Percentiles rank a stretch among this genome's conserved stretches.
phyloP scores from a whole-genome alignment of 2,113 vertebrate genomes.

The Hyla sarda region DNA sequence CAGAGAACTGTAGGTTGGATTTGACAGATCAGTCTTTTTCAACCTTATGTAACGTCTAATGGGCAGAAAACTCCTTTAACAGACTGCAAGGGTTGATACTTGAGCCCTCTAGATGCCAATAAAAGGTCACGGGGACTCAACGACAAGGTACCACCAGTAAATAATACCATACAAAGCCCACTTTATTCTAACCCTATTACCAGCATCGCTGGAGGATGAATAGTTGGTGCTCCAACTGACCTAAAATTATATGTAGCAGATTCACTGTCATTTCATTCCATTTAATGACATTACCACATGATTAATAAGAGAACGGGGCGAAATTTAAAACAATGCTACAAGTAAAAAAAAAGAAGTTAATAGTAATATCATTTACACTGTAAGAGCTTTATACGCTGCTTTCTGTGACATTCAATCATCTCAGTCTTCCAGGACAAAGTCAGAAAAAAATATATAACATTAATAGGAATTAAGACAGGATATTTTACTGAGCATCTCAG shows the following conservation, averaged over 20 bases:
- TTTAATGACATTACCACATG: slow-evolving; percentile 13
- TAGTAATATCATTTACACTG: not conserved
- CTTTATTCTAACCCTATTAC: not conserved
- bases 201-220: not conserved
- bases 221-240: not conserved
- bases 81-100: too few relatives aligned
- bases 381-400: not conserved
- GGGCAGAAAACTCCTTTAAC: too few relatives aligned
- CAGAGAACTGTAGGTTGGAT: too few relatives aligned
- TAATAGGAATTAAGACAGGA: not conserved
- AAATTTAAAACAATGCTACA: slow-evolving; percentile 17
- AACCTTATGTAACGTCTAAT: too few relatives aligned
- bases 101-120: too few relatives aligned
- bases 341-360: not conserved
- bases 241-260: not conserved
- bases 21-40: too few relatives aligned
- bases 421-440: slow-evolving; percentile 1
- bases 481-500: not conserved
- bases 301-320: not conserved
- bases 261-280: not conserved
- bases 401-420: not conserved
- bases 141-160: too few relatives aligned
- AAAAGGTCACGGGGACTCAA: too few relatives aligned
- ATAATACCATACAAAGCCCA: too few relatives aligned
- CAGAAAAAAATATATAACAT: not conserved